Conservation (phyloP, 2,797 vertebrate genomes). For the Argya squamiceps region DNA sequence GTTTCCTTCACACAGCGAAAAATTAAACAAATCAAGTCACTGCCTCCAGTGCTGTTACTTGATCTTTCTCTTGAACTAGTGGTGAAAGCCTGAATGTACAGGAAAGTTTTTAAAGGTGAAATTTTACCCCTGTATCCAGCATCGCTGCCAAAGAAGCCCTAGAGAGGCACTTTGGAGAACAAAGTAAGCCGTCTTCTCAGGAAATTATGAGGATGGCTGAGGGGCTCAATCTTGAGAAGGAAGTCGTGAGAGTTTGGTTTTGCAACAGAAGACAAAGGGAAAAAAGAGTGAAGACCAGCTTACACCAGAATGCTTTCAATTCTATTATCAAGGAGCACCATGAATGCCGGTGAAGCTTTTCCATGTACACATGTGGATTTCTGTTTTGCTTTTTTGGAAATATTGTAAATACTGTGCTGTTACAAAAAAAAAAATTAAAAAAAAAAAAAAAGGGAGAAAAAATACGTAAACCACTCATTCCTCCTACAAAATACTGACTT, state of each 20-base stretch:
- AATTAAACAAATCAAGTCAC: background rate
- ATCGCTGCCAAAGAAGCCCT: slow-evolving; percentile 95
- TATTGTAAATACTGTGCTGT: background rate
- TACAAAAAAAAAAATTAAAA: background rate
- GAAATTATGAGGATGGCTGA: slow-evolving; percentile 96
- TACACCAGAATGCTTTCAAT: slow-evolving; percentile 87
- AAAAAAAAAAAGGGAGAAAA: background rate
- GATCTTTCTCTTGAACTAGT: background rate
- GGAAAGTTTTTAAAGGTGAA: background rate
- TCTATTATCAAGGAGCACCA: slow-evolving; percentile 85
- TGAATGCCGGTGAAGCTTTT: slow-evolving; percentile 80
- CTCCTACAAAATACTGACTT: background rate
- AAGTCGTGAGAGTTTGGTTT: slow-evolving; percentile 98
- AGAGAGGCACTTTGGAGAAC: slow-evolving; percentile 93
- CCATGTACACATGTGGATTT: background rate
- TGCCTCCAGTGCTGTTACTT: background rate
- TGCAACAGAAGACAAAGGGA: slow-evolving; percentile 96
- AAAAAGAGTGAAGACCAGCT: slow-evolving; percentile 96
- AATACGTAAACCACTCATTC: background rate
- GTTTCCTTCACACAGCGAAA: background rate
- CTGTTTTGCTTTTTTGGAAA: background rate
- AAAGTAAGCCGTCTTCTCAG: slow-evolving; percentile 96
- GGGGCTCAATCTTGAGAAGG: slow-evolving; percentile 95
- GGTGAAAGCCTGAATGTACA: background rate
- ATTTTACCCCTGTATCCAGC: slow-evolving; percentile 71